These are phyloP conservation scores for Hypolimnas misippus DNA, from an alignment of 2,888 invertebrate genomes.

Conservation along the genomic window DNA sequence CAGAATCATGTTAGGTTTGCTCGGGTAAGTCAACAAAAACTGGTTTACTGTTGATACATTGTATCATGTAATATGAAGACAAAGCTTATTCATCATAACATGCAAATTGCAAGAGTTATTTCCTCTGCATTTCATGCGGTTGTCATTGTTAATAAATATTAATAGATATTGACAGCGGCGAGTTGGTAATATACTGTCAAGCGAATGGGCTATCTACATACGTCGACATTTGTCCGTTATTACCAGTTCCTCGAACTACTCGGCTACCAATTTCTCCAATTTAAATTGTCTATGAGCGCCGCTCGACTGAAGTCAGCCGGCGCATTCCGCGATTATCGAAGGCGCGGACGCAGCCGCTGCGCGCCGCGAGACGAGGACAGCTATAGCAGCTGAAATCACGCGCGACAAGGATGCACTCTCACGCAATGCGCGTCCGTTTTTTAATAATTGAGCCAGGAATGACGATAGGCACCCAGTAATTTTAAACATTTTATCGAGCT, in stretches of 20 bases:
- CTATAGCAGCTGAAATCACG: slow-evolving; percentile 57
- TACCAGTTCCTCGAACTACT: slow-evolving; percentile 65
- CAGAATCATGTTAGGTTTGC: background rate
- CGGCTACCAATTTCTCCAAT: slow-evolving; percentile 79
- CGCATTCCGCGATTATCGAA: slow-evolving; percentile 80
- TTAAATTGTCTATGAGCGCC: slow-evolving; percentile 82
- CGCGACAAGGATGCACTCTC: slow-evolving; percentile 62
- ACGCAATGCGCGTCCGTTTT: slow-evolving; percentile 72
- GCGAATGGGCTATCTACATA: slow-evolving; percentile 49
- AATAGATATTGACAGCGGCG: slow-evolving; percentile 45
- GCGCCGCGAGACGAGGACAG: slow-evolving; percentile 58
- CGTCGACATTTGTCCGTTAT: slow-evolving; percentile 62
- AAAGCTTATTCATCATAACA: slow-evolving; percentile 11
- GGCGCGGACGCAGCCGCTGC: slow-evolving; percentile 69
- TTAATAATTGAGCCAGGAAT: slow-evolving; percentile 81
- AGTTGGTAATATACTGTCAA: slow-evolving; percentile 45
- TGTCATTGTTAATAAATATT: slow-evolving; percentile 45
- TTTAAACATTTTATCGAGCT: slow-evolving; percentile 75
- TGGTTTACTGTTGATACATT: background rate
- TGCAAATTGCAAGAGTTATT: slow-evolving; percentile 23
- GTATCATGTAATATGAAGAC: background rate
- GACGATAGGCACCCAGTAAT: slow-evolving; percentile 79
- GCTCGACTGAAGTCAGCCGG: slow-evolving; percentile 81
- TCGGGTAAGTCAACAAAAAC: background rate
- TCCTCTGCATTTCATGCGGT: slow-evolving; percentile 26